These are phyloP conservation scores for Dicycla oo DNA, from an alignment of 2,888 invertebrate species.

Conservation along the genomic window DNA sequence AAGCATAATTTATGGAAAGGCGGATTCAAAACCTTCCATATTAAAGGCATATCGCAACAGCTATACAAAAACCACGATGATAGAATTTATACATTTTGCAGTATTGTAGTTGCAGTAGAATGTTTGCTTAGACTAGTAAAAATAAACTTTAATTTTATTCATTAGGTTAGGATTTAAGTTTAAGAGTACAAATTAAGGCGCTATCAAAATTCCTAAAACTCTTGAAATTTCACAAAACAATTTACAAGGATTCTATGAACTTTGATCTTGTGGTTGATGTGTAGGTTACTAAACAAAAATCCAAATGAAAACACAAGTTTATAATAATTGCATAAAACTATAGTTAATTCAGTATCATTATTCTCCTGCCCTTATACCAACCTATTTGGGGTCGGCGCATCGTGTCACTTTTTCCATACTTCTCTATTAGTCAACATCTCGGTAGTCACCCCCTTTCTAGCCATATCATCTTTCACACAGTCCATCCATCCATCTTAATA, in stretches of 20 bases:
- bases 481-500: too few relatives aligned
- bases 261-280: neutral
- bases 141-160: neutral
- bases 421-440: too few relatives aligned
- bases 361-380: too few relatives aligned
- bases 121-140: neutral
- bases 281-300: neutral
- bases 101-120: neutral
- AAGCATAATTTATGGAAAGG: conserved; percentile 4
- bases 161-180: neutral
- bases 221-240: neutral
- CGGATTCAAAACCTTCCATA: neutral
- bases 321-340: neutral
- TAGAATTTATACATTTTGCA: neutral
- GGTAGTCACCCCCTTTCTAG: too few relatives aligned
- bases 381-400: too few relatives aligned
- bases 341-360: neutral
- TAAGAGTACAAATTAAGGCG: neutral
- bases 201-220: neutral
- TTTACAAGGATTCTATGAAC: neutral
- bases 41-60: conserved; percentile 1
- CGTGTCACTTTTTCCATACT: too few relatives aligned
- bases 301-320: neutral
- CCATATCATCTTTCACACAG: too few relatives aligned
- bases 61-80: conserved; percentile 1